A percentile compares a stretch with the other conserved stretches of the same genome.
Evolutionary conservation across 2,888 invertebrate genomes (phyloP).

Genomic region (Hypena proboscidalis): DNA sequence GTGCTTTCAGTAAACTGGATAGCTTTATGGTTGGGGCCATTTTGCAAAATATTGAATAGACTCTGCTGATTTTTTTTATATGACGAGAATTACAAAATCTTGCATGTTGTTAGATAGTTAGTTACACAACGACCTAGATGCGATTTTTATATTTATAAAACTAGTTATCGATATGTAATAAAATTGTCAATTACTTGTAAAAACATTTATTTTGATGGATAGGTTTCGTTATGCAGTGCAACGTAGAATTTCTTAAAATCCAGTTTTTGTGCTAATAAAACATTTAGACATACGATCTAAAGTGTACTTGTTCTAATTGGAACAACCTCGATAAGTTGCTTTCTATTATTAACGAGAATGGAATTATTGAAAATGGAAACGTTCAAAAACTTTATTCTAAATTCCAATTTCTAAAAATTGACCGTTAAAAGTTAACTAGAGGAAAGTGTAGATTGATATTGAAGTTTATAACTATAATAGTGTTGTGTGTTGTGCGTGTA

Average conservation of each 20-base stretch:
- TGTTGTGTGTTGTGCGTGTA: slow-evolving; percentile 33
- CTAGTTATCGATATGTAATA: slow-evolving; percentile 42
- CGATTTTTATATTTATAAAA: slow-evolving; percentile 45
- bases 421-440: slow-evolving; percentile 16
- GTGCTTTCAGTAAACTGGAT: slow-evolving; percentile 31
- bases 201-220: slow-evolving; percentile 38
- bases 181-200: slow-evolving; percentile 42
- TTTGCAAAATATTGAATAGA: slow-evolving; percentile 64
- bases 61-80: slow-evolving; percentile 43
- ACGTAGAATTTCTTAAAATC: slow-evolving; percentile 18
- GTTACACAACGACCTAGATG: slow-evolving; percentile 46
- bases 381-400: slow-evolving; percentile 17
- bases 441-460: slow-evolving; percentile 23
- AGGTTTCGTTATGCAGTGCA: slow-evolving; percentile 19
- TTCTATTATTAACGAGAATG: slow-evolving; percentile 10
- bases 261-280: slow-evolving; percentile 25
- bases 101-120: slow-evolving; percentile 36
- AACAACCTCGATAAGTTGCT: slow-evolving; percentile 11
- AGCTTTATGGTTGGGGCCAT: slow-evolving; percentile 32
- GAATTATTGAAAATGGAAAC: slow-evolving; percentile 14
- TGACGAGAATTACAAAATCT: slow-evolving; percentile 57
- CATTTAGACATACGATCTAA: slow-evolving; percentile 3
- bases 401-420: slow-evolving; percentile 19
- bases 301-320: slow-evolving; percentile 20
- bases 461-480: slow-evolving; percentile 24